These are phyloP conservation scores for Scaptomyza graminum DNA, from an alignment of 1,140 invertebrate species.

Conservation along the genomic window DNA sequence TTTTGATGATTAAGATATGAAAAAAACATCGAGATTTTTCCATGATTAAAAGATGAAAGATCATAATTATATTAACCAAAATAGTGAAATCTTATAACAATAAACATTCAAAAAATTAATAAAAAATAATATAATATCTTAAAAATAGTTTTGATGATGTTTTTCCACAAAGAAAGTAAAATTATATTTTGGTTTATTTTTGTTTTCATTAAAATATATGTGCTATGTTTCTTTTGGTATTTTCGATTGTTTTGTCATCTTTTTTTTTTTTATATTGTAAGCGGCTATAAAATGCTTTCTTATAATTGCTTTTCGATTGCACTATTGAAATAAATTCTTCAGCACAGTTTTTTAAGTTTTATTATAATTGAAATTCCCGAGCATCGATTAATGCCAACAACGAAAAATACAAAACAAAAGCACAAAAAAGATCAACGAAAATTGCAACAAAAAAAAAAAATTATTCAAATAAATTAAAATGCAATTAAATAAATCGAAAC, in stretches of 20 bases:
- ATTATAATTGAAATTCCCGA: constrained; percentile 40
- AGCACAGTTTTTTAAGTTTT: constrained; percentile 57
- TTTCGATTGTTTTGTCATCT: constrained; percentile 1
- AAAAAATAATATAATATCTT: background rate
- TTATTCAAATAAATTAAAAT: constrained; percentile 83
- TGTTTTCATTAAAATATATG: constrained; percentile 6
- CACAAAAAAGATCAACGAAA: no score
- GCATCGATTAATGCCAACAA: constrained; percentile 29
- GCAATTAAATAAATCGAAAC: constrained; percentile 83
- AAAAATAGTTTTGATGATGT: no score
- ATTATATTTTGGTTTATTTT: no score
- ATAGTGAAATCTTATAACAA: no score
- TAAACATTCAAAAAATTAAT: no score
- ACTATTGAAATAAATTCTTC: constrained; percentile 79
- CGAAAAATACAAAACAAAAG: constrained; percentile 40
- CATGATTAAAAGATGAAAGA: no score
- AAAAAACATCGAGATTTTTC: no score
- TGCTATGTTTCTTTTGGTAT: constrained; percentile 8
- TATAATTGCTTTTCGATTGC: constrained; percentile 80
- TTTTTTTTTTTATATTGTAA: constrained; percentile 52
- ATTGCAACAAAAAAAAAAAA: constrained; percentile 51
- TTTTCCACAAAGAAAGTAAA: no score
- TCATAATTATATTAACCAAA: no score
- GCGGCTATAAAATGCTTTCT: constrained; percentile 79
- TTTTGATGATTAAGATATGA: no score